Evolutionary conservation across 1,140 invertebrate species (phyloP).

Genomic region (Polypedilum pembai): DNA sequence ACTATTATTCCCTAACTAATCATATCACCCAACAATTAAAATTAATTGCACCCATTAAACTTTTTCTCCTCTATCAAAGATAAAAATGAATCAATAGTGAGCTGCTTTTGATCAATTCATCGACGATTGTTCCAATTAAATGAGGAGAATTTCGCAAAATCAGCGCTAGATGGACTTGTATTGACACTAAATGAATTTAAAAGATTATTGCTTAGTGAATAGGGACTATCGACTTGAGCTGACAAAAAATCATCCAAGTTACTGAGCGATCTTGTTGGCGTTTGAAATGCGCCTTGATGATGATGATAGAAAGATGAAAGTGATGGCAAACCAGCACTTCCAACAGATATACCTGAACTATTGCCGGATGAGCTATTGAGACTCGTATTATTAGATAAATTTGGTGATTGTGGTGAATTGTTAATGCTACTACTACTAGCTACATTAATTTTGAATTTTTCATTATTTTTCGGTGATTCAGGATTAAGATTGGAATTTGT

Average conservation of each 20-base stretch:
- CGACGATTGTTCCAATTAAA: conserved; percentile 19
- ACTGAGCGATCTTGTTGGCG: neutral
- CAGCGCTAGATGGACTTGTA: neutral
- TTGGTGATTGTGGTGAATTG: conserved; percentile 20
- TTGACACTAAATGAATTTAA: conserved; percentile 20
- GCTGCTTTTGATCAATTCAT: neutral
- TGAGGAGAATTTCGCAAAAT: neutral
- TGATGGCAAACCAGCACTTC: neutral
- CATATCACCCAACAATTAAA: neutral
- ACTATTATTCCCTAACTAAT: neutral
- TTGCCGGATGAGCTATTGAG: conserved; percentile 14
- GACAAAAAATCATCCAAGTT: neutral
- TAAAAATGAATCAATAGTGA: neutral
- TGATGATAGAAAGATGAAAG: conserved; percentile 21
- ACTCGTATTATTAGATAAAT: neutral
- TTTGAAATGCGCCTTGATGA: conserved; percentile 18
- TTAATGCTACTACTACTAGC: neutral
- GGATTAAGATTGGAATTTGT: neutral
- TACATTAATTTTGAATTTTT: neutral
- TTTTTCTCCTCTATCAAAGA: too few species aligned
- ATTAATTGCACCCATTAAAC: neutral
- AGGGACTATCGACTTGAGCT: neutral
- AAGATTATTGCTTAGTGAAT: neutral
- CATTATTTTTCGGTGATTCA: conserved; percentile 11
- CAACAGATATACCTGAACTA: conserved; percentile 1